Evolutionary conservation across 1,140 invertebrate species (phyloP), one percentile per base, ranked within the genome.

Genomic region (Apis florea): DNA sequence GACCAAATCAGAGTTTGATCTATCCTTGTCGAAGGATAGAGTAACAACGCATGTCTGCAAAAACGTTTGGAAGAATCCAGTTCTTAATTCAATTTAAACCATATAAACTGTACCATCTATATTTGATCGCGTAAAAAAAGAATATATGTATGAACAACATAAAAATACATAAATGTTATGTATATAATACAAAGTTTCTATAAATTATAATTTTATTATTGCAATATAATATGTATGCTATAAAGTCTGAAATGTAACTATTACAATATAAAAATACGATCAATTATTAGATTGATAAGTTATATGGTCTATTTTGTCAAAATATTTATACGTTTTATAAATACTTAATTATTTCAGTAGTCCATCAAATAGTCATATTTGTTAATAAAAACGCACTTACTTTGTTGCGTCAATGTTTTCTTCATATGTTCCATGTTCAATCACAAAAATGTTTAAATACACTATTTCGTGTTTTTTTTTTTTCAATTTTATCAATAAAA

Each of bases 401-500:
- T 31, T 59, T 73, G 47, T 49, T 73, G 69, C 11, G 15, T 61
- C 40, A 79, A n/a, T 75, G 56, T 17, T 80, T 31, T 81, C 26
- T 47, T 67, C 47, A 13, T 68, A 77, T 49, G 61, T 84, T 70
- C 56, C 58, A 56, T 86, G 54, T 58, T 76, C 71, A 56, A 79
- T 73, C 77, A 83, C 53, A 74, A 86, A 78, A 83, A 53, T 56
- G 51, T 83, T 83, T 61, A 51, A 40, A 76, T 58, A 64, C 84
- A 85, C 74, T 61, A 26, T 79, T 69, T 70, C 59, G 17, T 47
- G 66, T 64, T 85, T 73, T 59, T 51, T 40, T 31, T 49, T 47
- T 72, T 17, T 70, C 53, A 31, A 31, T 76, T 53, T 64, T 80
- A 76, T 47, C 66, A 15, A 83, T 86, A 86, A 86, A 86, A 86